Base-by-base conservation (phyloP, 2,113 vertebrate genomes). In the Egretta garzetta region DNA sequence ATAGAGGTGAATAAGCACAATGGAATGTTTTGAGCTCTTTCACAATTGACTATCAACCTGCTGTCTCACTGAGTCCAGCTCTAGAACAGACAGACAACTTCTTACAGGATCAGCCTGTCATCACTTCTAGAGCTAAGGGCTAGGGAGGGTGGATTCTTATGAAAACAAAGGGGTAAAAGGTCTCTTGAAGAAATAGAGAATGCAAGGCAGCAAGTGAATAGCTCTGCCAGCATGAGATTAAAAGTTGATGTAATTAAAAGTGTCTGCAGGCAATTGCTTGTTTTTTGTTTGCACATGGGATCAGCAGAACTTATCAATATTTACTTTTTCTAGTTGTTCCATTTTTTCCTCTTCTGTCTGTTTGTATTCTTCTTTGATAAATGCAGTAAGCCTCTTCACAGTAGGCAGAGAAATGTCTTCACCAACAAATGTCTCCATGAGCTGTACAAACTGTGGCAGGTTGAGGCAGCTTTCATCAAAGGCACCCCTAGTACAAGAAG, bases 381-480 rank as follows among this genome's bases (percentile, higher is more conserved):
- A 98, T 8, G 60, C 83, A 64, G 9, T 10, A 8, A 98, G 96
- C 18, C 37, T 94, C 92, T 98, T 95, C 64, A 98, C 73, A 55
- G 90, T 33, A 80, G 73, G 81, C 70, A 96, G 35, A 19, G 97
- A 75, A 26, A 77, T 9, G 3, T 89, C 92, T 66, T 98, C 96
- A 49, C 98, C 96, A 41, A 98, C 91, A 96, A 99, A 99, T 9
- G 96, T 98, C 88, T 98, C 98, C 96, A 98, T 80, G 80, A 98
- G 85, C 82, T 98, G 98, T 33, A 98, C 97, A 92, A 99, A 99
- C 93, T 98, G 98, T 14, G 96, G 92, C 68, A 96, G 82, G 70
- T 97, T 95, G 75, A 98, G 77, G 73, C 83, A 97, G 74, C 79
- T 85, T 90, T 85, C 90, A 50, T 96, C 95, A 73, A 98, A 98